Evolutionary conservation across 1,140 invertebrate species (phyloP), one percentile per base, ranked within the genome.

Genomic region (Anastatus disparis): DNA sequence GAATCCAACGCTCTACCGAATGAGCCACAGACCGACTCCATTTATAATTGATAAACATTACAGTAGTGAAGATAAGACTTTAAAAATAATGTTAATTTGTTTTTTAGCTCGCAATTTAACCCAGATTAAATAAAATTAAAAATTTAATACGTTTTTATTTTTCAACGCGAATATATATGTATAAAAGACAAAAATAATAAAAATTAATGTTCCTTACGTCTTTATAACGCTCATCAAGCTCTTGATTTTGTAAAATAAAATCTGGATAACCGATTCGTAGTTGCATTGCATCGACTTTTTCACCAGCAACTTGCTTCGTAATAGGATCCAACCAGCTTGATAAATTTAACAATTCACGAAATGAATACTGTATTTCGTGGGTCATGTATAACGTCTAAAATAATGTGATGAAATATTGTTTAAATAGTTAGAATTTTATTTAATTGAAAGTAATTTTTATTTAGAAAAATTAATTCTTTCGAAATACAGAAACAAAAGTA

Each of bases 201-300:
- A 35, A 35, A 35, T 35, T 35, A 10, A 6, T 6, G 31, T 35
- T 35, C 10, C 88, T 88, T 72, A 97, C 91, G 80, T 92, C 89
- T 77, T 91, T 87, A 78, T 95, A 94, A 77, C 91, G 88, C 48
- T 91, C 87, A 71, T 94, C 90, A 13, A 97, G 82, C 69, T 91
- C 84, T 2, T 88, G 82, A 9, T 89, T 83, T 75, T 94, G 90
- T 15, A 96, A 83, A 71, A 97, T 94, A 73, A 93, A 94, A 80
- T 96, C 92, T 0, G 95, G 95, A 81, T 95, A 96, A 1, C 95
- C 95, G 74, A 98, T 95, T 80, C 93, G 91, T 22, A 96, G 85
- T 71, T 91, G 89, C 90, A 98, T 95, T 0, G 90, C 86, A 50
- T 93, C 88, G 15, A 94, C 90, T 87, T 98, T 98, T 75, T 92